Evolutionary conservation across 2,113 vertebrate genomes (phyloP).

Genomic region (Heptranchias perlo): DNA sequence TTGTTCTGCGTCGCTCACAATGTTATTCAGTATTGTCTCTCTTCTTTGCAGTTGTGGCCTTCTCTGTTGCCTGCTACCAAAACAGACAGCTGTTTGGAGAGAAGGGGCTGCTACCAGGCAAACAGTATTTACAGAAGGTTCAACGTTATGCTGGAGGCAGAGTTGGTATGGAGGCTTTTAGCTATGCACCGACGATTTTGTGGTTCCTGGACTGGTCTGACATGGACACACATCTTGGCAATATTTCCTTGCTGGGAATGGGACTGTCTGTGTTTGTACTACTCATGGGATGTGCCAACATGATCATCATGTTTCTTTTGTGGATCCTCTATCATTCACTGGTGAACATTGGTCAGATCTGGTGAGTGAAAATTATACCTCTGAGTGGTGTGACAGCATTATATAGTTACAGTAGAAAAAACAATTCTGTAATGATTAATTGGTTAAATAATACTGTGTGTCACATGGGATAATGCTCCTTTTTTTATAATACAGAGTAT

Average conservation of each 20-base stretch:
- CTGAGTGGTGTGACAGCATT: neutral
- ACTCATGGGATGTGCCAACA: slow-evolving; percentile 76
- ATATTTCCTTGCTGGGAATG: slow-evolving; percentile 69
- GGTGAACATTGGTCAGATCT: slow-evolving; percentile 86
- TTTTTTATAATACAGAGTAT: neutral
- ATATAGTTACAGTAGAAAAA: neutral
- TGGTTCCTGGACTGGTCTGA: slow-evolving; percentile 83
- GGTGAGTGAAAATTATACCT: too few relatives aligned
- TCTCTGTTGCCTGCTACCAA: slow-evolving; percentile 77
- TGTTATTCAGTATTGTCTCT: slow-evolving; percentile 7
- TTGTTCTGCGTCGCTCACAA: neutral
- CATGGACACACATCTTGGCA: slow-evolving; percentile 77
- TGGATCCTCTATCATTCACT: slow-evolving; percentile 88
- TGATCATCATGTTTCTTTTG: slow-evolving; percentile 77
- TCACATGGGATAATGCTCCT: neutral
- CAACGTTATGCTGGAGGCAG: slow-evolving; percentile 72
- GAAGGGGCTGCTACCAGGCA: slow-evolving; percentile 73
- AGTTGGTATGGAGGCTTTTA: slow-evolving; percentile 60
- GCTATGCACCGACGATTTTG: slow-evolving; percentile 70
- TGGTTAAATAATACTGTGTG: neutral
- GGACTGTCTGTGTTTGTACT: slow-evolving; percentile 65
- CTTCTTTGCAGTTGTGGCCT: slow-evolving; percentile 72
- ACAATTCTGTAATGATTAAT: neutral
- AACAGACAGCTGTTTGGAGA: slow-evolving; percentile 90
- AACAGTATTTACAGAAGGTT: slow-evolving; percentile 66